Percentiles rank a stretch among this genome's conserved stretches.
Conservation (phyloP, 2,113 vertebrate genomes). For the Prunella fulvescens region DNA sequence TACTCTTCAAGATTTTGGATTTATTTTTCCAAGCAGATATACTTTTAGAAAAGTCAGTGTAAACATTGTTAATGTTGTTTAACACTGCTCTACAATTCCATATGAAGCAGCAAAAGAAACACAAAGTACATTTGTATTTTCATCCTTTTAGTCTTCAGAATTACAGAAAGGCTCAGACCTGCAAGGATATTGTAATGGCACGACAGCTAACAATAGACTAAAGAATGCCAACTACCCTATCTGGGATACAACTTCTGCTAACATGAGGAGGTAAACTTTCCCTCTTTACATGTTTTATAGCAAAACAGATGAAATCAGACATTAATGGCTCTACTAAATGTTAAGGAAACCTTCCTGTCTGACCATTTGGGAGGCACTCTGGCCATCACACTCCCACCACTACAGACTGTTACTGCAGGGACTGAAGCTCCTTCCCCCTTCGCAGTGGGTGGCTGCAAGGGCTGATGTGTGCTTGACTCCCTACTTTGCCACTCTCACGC, state of each 20-base stretch:
- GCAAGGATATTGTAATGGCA: not conserved
- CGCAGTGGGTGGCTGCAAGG: not conserved
- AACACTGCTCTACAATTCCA: not conserved
- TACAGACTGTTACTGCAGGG: not conserved
- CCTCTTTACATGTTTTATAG: not conserved
- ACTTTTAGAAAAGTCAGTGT: not conserved
- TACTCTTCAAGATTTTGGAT: not conserved
- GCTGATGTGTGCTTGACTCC: fast-evolving
- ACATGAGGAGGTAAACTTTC: not conserved
- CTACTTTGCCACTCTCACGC: too few relatives aligned
- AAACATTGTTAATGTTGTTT: not conserved
- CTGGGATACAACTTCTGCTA: not conserved
- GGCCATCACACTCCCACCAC: not conserved
- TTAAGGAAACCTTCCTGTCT: not conserved
- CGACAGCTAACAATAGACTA: not conserved
- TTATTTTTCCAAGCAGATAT: not conserved
- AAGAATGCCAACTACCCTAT: not conserved
- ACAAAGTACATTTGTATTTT: not conserved
- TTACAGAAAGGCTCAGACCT: not conserved
- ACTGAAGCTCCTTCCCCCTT: not conserved
- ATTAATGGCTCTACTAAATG: not conserved
- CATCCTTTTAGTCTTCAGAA: not conserved
- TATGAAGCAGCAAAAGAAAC: not conserved
- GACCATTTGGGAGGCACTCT: not conserved
- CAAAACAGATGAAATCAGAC: not conserved